Evolutionary conservation across 1,140 invertebrate genomes (phyloP), one percentile per base, ranked within the genome.

Genomic region (Coptotermes formosanus): DNA sequence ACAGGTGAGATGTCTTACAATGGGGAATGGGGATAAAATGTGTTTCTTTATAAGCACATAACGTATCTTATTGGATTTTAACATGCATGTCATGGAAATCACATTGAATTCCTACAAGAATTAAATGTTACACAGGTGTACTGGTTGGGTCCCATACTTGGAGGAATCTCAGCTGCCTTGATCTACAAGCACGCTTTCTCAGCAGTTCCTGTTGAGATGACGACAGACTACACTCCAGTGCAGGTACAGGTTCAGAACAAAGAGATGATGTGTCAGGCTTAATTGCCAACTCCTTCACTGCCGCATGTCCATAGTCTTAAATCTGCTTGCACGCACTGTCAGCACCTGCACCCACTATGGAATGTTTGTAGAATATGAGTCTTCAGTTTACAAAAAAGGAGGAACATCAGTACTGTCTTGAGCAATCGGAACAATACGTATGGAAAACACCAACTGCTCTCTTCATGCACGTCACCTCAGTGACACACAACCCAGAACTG

Each of bases 61-160:
- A 48, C 14, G 4, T 38, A 38, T 38, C 38, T 48, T 48, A 16
- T 7, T 12, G 45, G 45, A 48, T 55, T 55, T 55, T 55, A 55
- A 16, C 52, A 55, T 21, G 14, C 19, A 55, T 55, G 52, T 55
- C 3, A 55, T 55, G 52, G 19, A 55, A 55, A 16, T 38, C 38
- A 38, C 21, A 4, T 55, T 48, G 14, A 48, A 12, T 48, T 48
- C 14, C 14, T 48, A 48, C 9, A 9, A 12, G 45, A 48, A 21
- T 55, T 55, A 55, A 55, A 44, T 87, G 87, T 86, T 87, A 90
- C 90, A 11, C 90, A 95, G 95, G 92, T 98, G 0, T 98, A 97
- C 91, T 98, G 97, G 97, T 92, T 95, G 3, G 97, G 97, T 0
- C 97, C 97, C 0, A 93, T 97, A 86, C 90, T 96, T 0, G 97